Percentiles rank a stretch among this genome's conserved stretches.
phyloP scores from a whole-genome alignment of 2,888 invertebrate genomes.

The Scaptomyza flava region DNA sequence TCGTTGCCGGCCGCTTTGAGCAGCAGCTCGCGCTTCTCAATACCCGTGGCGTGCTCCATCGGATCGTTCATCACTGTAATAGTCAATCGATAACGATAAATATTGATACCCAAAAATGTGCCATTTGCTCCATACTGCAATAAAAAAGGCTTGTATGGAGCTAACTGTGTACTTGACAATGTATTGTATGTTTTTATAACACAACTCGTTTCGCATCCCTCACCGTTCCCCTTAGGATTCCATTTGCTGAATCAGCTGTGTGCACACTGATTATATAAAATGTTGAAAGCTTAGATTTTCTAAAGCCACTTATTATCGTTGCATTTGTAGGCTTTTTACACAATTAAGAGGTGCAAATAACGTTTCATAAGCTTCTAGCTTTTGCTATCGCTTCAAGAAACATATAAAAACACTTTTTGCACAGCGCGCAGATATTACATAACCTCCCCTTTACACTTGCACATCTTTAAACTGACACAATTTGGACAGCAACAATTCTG shows the following conservation, averaged over 20 bases:
- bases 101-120: slow-evolving; percentile 1
- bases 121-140: not conserved
- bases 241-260: slow-evolving; percentile 54
- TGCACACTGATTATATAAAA: slow-evolving; percentile 59
- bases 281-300: slow-evolving; percentile 2
- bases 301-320: not conserved
- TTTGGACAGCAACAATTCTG: not conserved
- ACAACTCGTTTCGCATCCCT: slow-evolving; percentile 3
- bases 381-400: slow-evolving; percentile 1
- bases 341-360: slow-evolving; percentile 34
- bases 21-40: slow-evolving; percentile 95
- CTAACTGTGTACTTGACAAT: not conserved
- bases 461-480: slow-evolving; percentile 26
- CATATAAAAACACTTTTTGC: slow-evolving; percentile 40
- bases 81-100: slow-evolving; percentile 8
- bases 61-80: slow-evolving; percentile 92
- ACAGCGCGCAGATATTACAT: slow-evolving; percentile 62
- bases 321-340: not conserved
- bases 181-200: not conserved
- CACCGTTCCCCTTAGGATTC: not conserved
- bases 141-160: not conserved
- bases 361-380: slow-evolving; percentile 1
- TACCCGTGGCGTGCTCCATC: slow-evolving; percentile 95
- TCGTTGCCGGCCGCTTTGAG: slow-evolving; percentile 95
- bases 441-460: slow-evolving; percentile 59